Base-by-base conservation (phyloP, 1,140 invertebrate species). In the Apis laboriosa region DNA sequence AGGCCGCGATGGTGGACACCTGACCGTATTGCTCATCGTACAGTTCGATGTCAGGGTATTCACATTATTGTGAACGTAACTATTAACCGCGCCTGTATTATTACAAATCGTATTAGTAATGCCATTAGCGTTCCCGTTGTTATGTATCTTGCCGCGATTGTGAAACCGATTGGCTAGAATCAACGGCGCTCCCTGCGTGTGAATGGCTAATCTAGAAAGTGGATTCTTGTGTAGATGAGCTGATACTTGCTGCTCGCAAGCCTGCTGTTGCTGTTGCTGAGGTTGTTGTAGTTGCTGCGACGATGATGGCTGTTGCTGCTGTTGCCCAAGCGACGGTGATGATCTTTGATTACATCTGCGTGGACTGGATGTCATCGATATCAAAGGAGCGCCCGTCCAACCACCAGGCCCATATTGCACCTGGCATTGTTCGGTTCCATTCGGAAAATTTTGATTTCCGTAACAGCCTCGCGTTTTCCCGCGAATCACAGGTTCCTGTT, bases 151-250 rank as follows among this genome's bases (percentile, higher is more conserved):
- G 84, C 83, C 86, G 15, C 89, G 90, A 78, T 90, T 92, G 77
- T 91, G 90, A 83, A 95, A 95, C 84, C 95, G 94, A 60, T 95
- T 95, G 77, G 96, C 93, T 34, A 97, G 94, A 83, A 97, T 97
- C 58, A 97, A 93, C 12, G 97, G 97, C 61, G 96, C 96, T 28
- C 97, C 97, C 89, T 97, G 96, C 49, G 97, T 96, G 90, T 97
- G 97, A 86, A 96, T 96, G 5, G 97, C 97, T 76, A 97, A 92
- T 86, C 96, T 93, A 1, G 95, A 94, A 60, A 96, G 92, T 13
- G 95, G 95, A 88, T 93, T 95, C 75, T 95, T 94, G 21, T 91
- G 91, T 86, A 91, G 86, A 86, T 93, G 90, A 83, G 84, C 61
- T 75, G 86, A 79, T 66, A 90, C 63, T 86, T 89, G 90, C 53